Evolutionary conservation across 2,113 vertebrate species (phyloP).

Genomic region (Pluvianellus socialis): DNA sequence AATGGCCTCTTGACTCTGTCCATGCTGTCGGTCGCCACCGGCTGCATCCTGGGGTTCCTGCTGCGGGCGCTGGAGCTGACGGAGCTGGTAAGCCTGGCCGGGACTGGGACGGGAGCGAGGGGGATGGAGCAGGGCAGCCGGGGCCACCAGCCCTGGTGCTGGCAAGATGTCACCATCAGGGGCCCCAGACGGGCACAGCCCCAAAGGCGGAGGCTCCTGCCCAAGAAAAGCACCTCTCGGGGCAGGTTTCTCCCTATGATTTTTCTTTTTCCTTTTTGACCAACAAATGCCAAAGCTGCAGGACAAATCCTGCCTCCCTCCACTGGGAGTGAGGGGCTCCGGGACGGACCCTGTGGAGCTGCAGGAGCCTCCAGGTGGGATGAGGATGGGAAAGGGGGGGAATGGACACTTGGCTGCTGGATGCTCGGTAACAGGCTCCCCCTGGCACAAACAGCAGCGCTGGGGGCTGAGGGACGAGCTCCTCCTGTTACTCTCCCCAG

Average conservation of each 20-base stretch:
- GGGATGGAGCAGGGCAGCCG: rapidly evolving
- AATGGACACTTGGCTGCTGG: neutral
- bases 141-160: neutral
- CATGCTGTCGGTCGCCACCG: conserved; percentile 77
- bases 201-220: neutral
- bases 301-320: neutral
- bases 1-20: conserved; percentile 86
- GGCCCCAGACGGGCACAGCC: neutral
- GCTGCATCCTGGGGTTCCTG: conserved; percentile 83
- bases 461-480: neutral
- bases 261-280: neutral
- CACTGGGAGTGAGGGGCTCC: neutral
- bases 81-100: conserved; percentile 74
- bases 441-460: rapidly evolving
- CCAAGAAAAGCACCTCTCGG: neutral
- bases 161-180: neutral
- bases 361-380: neutral
- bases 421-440: neutral
- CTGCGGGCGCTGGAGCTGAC: conserved; percentile 80
- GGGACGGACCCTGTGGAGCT: rapidly evolving
- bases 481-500: neutral
- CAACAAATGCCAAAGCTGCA: neutral
- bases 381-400: neutral
- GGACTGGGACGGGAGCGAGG: neutral
- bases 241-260: neutral